These are phyloP conservation scores for Parnassius apollo DNA, from an alignment of 2,888 invertebrate genomes.

Conservation along the genomic window DNA sequence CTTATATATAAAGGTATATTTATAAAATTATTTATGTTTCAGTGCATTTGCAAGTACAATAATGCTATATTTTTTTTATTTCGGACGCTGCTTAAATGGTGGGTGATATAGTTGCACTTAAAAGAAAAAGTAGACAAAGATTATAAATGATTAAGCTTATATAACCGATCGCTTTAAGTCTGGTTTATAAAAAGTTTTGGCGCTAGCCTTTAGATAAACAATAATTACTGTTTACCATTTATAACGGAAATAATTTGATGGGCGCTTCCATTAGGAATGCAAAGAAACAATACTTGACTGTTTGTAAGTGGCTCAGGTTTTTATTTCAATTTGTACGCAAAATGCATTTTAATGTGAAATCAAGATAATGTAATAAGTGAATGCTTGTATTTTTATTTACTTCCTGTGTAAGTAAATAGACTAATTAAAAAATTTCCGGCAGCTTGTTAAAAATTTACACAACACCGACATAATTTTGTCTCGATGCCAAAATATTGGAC, in stretches of 20 bases:
- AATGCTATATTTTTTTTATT: constrained; percentile 50
- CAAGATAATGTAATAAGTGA: no score
- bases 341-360: no score
- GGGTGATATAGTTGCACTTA: constrained; percentile 75
- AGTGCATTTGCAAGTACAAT: constrained; percentile 28
- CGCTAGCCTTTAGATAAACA: constrained; percentile 27
- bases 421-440: neutral
- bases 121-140: constrained; percentile 83
- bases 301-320: constrained; percentile 19
- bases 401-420: no score
- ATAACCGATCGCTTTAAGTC: constrained; percentile 20
- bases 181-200: constrained; percentile 22
- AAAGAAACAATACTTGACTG: constrained; percentile 17
- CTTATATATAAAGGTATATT: constrained; percentile 1
- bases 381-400: neutral
- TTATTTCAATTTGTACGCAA: neutral
- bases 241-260: constrained; percentile 38
- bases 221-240: constrained; percentile 8
- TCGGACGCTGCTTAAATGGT: constrained; percentile 80
- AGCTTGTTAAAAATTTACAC: neutral
- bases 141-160: constrained; percentile 75
- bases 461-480: neutral
- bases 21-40: constrained; percentile 20
- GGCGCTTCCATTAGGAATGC: constrained; percentile 70
- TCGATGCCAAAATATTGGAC: neutral